Evolutionary conservation across 2,888 invertebrate genomes (phyloP).

Genomic region (Amblyjoppa proteus): DNA sequence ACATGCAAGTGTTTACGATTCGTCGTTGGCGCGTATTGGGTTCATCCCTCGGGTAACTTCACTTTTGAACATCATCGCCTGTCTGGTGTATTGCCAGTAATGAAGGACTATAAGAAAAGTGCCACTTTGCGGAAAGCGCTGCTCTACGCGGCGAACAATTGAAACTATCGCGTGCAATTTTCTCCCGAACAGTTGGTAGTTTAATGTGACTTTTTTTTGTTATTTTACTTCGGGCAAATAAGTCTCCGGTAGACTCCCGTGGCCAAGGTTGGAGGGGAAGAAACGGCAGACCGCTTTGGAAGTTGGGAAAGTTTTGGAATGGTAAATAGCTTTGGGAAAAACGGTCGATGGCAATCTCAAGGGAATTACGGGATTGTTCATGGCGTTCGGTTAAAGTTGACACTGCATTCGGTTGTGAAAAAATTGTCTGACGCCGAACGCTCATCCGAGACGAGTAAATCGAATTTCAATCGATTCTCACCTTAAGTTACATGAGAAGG

Average conservation of each 20-base stretch:
- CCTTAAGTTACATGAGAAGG: no score
- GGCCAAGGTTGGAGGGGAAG: background rate
- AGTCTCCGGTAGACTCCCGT: no score
- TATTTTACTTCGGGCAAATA: background rate
- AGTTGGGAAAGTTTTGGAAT: no score
- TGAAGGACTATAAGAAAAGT: background rate
- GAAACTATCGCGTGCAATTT: conserved; percentile 9
- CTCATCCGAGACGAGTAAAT: no score
- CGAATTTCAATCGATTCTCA: no score
- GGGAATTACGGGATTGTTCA: no score
- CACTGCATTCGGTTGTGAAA: no score
- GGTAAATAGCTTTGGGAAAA: no score
- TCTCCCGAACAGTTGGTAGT: background rate
- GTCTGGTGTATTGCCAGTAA: background rate
- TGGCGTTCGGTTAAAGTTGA: no score
- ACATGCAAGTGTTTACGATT: background rate
- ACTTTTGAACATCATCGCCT: background rate
- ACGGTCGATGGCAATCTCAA: no score
- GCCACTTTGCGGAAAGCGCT: background rate
- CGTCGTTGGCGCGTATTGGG: no score
- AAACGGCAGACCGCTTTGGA: background rate
- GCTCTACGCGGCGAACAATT: background rate
- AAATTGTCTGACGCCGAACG: no score
- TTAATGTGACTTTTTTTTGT: background rate
- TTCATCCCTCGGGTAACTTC: background rate